Conservation (phyloP, 2,888 invertebrate species). For the Oscheius sp. region DNA sequence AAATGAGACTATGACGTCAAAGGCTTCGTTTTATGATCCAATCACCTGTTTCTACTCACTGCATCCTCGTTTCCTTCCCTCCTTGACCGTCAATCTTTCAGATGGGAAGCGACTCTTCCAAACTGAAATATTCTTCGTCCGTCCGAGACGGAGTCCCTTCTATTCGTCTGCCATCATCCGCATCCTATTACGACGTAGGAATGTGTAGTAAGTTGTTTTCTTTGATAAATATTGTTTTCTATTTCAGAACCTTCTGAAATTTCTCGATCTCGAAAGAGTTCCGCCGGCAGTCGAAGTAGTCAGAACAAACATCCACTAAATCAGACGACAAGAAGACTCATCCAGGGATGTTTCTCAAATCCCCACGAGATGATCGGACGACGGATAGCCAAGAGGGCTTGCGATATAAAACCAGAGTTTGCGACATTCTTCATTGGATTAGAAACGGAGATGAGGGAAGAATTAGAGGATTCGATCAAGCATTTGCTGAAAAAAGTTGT, state of each 20-base stretch:
- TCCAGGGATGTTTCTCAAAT: slow-evolving; percentile 63
- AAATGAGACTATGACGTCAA: slow-evolving; percentile 20
- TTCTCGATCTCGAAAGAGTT: slow-evolving; percentile 29
- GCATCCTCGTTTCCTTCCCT: background rate
- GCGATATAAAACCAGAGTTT: slow-evolving; percentile 40
- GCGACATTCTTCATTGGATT: slow-evolving; percentile 47
- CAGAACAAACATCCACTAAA: slow-evolving; percentile 37
- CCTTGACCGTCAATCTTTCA: background rate
- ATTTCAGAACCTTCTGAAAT: slow-evolving; percentile 8
- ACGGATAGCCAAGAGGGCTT: slow-evolving; percentile 57
- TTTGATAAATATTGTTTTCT: background rate
- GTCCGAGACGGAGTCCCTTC: slow-evolving; percentile 28
- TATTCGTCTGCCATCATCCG: slow-evolving; percentile 33
- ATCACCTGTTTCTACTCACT: slow-evolving; percentile 11
- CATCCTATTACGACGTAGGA: slow-evolving; percentile 30
- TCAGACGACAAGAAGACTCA: slow-evolving; percentile 49
- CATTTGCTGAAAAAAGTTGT: slow-evolving; percentile 61
- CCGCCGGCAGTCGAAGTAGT: slow-evolving; percentile 32
- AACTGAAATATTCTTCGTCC: slow-evolving; percentile 23
- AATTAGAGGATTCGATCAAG: slow-evolving; percentile 59
- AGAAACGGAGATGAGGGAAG: slow-evolving; percentile 51
- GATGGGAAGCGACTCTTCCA: slow-evolving; percentile 37
- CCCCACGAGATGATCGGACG: slow-evolving; percentile 62
- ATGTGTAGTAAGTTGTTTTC: slow-evolving; percentile 32
- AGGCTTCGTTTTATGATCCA: background rate